Evolutionary conservation across 2,888 invertebrate genomes (phyloP), one percentile per base, ranked within the genome.

Genomic region (Apodemia mormo): DNA sequence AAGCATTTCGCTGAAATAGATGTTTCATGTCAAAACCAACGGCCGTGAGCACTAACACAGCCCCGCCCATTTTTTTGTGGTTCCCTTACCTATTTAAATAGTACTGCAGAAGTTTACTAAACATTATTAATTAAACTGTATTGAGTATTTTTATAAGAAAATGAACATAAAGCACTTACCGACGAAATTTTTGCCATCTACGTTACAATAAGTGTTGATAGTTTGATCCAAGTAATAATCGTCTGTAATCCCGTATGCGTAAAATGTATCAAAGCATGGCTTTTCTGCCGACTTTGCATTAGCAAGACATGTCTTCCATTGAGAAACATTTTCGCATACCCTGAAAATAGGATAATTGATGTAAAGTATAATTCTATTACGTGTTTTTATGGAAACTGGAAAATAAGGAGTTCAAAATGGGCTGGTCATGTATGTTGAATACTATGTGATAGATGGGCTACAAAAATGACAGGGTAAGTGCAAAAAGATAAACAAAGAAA

Each of bases 391-490:
- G 22, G 22, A 22, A 22, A 22, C 22, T 22, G 22, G 22, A 70
- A 9, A 70, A 56, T 12, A 14, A 66, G 65, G 43, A 6, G 7
- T 9, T 56, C 67, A 10, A 67, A 70, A 37, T 67, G 64, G n/a
- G 40, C 67, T 14, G 65, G 65, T n/a, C 65, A 65, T 65, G 40
- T 65, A 14, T 10, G 33, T 40, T 2, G 40, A 65, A 65, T 22
- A 37, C 37, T 12, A 65, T 37, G 37, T 37, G 37, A 65, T 14
- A 9, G 49, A 49, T 49, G 49, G 49, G 49, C 14, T 14, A 8
- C 6, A 49, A 49, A 49, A 9, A 9, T 52, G 12, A n/a, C 10
- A 12, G 14, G 10, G 52, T 52, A 12, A 12, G 52, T 52, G 5
- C 43, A 5, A 7, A 43, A 2, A 43, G 43, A 43, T 9, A 1